These are phyloP conservation scores for Chalcis sispes DNA, from an alignment of 2,888 invertebrate species.

Conservation along the genomic window DNA sequence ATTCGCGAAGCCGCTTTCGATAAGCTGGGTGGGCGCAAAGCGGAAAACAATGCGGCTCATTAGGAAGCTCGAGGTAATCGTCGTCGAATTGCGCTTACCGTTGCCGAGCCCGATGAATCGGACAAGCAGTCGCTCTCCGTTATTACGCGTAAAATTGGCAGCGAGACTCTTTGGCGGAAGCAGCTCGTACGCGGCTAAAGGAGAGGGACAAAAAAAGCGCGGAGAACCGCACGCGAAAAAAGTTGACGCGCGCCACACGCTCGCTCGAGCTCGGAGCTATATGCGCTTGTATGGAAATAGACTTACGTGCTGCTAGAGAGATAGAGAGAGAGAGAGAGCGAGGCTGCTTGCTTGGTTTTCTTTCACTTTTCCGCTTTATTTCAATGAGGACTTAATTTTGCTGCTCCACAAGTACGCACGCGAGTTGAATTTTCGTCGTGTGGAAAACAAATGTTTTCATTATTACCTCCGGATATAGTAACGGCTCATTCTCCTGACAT, in stretches of 20 bases:
- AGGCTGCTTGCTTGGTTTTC: conserved; percentile 9
- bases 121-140: conserved; percentile 25
- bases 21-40: conserved; percentile 9
- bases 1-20: conserved; percentile 21
- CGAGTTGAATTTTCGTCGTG: conserved; percentile 50
- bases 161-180: conserved; percentile 49
- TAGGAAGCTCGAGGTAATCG: background rate
- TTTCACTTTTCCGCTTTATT: conserved; percentile 48
- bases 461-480: conserved; percentile 24
- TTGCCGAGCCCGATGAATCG: conserved; percentile 55
- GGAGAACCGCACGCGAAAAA: conserved; percentile 37
- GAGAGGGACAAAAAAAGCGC: conserved; percentile 11
- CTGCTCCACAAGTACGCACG: conserved; percentile 37
- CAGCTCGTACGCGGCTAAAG: background rate
- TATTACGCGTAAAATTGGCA: conserved; percentile 54
- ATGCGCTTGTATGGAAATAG: too few relatives aligned
- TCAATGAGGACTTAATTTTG: conserved; percentile 55
- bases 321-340: background rate
- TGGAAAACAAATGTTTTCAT: conserved; percentile 54
- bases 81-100: conserved; percentile 54
- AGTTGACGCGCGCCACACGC: conserved; percentile 45
- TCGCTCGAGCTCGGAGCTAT: too few relatives aligned
- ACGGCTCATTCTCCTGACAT: conserved; percentile 7
- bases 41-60: conserved; percentile 21
- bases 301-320: background rate